phyloP scores from a whole-genome alignment of 2,888 invertebrate genomes.

The Hydraecia micacea region DNA sequence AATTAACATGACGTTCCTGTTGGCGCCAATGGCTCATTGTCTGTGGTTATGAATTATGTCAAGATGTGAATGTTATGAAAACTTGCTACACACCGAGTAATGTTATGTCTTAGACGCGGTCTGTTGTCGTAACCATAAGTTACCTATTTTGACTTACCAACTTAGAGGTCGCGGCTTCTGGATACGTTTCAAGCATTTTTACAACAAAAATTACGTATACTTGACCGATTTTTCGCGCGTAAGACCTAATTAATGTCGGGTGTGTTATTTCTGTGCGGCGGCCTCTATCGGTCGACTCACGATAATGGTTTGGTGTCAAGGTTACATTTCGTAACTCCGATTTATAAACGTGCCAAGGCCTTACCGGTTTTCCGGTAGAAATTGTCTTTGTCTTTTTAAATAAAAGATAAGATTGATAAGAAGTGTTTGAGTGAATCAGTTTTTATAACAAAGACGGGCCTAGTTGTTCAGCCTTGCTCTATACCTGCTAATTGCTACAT shows the following conservation, averaged over 20 bases:
- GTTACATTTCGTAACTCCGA: constrained; percentile 83
- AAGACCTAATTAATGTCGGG: constrained; percentile 82
- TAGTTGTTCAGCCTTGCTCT: constrained; percentile 80
- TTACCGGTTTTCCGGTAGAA: constrained; percentile 78
- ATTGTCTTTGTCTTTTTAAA: constrained; percentile 71
- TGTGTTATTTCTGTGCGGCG: constrained; percentile 83
- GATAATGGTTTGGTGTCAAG: constrained; percentile 89
- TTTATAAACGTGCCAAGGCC: constrained; percentile 84
- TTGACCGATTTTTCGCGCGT: constrained; percentile 87
- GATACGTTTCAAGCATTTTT: constrained; percentile 79
- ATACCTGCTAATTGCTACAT: constrained; percentile 83
- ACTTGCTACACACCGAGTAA: constrained; percentile 72
- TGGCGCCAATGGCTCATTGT: constrained; percentile 83
- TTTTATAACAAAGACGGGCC: constrained; percentile 74
- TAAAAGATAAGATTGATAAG: constrained; percentile 66
- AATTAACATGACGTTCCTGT: constrained; percentile 68
- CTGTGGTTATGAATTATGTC: constrained; percentile 77
- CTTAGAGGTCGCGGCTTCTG: constrained; percentile 77
- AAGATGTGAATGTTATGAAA: constrained; percentile 82
- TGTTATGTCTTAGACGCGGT: constrained; percentile 78
- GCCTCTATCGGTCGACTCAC: constrained; percentile 85
- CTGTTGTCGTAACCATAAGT: constrained; percentile 61
- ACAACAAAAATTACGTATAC: constrained; percentile 76
- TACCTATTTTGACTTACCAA: constrained; percentile 69
- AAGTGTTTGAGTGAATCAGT: constrained; percentile 63